phyloP scores from a whole-genome alignment of 2,113 vertebrate species.

The Microcebus ravelobensis region DNA sequence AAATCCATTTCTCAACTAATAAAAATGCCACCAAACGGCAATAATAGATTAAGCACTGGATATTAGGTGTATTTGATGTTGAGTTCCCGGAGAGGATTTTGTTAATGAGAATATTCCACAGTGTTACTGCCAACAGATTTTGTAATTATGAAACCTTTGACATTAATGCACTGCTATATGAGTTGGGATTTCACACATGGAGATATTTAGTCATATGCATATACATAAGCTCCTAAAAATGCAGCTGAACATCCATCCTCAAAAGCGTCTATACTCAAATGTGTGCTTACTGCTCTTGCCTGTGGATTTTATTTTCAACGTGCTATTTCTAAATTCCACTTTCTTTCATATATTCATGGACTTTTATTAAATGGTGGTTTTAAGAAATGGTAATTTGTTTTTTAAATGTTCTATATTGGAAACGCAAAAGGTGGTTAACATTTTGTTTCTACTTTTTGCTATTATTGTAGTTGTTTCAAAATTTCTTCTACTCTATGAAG shows the following conservation, averaged over 20 bases:
- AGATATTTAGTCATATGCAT: conserved; percentile 1
- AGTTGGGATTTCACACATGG: conserved; percentile 17
- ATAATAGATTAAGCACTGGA: conserved; percentile 11
- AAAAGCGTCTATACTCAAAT: background rate
- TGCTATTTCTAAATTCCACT: background rate
- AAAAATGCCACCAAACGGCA: background rate
- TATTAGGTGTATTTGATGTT: conserved; percentile 14
- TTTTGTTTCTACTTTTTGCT: background rate
- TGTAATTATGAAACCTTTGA: conserved; percentile 11
- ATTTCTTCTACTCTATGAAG: background rate
- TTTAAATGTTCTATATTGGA: background rate
- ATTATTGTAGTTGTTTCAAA: background rate
- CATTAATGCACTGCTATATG: background rate
- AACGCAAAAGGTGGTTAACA: background rate
- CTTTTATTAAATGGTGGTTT: background rate
- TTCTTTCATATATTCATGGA: background rate
- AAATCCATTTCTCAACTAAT: conserved; percentile 25
- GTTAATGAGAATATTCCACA: conserved; percentile 34
- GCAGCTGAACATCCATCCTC: background rate
- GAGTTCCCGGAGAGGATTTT: conserved; percentile 7
- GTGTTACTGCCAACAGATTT: background rate
- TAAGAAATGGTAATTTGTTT: background rate
- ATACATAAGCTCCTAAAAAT: background rate
- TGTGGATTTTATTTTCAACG: background rate
- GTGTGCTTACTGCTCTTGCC: background rate